A percentile compares a stretch with the other conserved stretches of the same genome.
Evolutionary conservation across 2,797 vertebrate species (phyloP).

Genomic region (Heteromormyrus szaboi): DNA sequence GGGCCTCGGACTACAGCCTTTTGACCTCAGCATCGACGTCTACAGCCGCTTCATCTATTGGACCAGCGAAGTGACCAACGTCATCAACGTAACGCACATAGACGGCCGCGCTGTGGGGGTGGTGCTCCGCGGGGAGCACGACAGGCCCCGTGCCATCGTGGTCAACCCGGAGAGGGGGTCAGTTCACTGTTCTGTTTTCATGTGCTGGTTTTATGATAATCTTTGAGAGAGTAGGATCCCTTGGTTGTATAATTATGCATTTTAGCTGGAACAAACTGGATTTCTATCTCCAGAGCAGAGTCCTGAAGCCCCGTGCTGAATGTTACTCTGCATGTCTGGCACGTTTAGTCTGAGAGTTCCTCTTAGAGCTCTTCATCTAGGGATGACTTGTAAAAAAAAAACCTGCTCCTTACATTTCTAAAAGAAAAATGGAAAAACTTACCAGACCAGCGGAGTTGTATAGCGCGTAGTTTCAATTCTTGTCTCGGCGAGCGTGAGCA

Average conservation of each 20-base stretch:
- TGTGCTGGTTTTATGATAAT: background rate
- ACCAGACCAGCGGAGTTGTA: background rate
- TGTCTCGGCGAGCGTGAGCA: background rate
- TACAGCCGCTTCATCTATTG: conserved; percentile 98
- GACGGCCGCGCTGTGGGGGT: conserved; percentile 86
- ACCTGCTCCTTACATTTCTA: background rate
- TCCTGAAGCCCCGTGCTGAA: background rate
- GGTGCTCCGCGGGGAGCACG: conserved; percentile 81
- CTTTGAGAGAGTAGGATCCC: background rate
- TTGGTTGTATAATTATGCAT: background rate
- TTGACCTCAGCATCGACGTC: conserved; percentile 93
- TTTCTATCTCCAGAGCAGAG: background rate
- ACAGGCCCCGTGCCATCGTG: conserved; percentile 86
- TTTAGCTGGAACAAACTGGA: background rate
- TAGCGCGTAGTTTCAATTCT: background rate
- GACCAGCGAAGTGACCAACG: conserved; percentile 95
- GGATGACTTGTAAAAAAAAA: background rate
- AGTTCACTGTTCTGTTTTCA: conserved; percentile 28
- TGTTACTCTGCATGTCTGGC: background rate
- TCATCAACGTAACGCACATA: conserved; percentile 85
- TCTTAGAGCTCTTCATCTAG: background rate
- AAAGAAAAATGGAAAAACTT: background rate
- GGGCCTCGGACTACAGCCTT: conserved; percentile 82
- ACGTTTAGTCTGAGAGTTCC: background rate
- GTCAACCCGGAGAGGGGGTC: conserved; percentile 96